Conservation (phyloP, 1,140 invertebrate species). For the Trichoplusia ni region DNA sequence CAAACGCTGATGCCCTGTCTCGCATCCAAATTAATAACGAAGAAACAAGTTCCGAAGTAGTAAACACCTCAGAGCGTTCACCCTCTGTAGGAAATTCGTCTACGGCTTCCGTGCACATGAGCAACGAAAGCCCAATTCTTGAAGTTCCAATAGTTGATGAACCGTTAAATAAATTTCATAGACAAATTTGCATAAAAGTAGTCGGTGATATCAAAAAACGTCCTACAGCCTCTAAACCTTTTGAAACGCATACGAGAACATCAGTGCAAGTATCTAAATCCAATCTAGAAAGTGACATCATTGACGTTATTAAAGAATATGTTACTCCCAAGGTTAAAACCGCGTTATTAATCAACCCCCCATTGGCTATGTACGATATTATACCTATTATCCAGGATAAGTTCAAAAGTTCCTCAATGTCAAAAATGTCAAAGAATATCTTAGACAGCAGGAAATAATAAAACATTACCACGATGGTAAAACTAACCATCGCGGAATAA, state of each 20-base stretch:
- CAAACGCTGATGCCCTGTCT: conserved; percentile 13
- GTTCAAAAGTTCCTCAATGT: conserved; percentile 26
- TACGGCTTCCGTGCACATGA: neutral
- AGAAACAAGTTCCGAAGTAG: conserved; percentile 15
- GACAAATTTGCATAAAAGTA: conserved; percentile 20
- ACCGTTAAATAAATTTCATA: conserved; percentile 25
- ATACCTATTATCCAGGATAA: conserved; percentile 12
- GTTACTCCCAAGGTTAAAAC: conserved; percentile 31
- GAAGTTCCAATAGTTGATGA: conserved; percentile 23
- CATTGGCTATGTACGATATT: conserved; percentile 17
- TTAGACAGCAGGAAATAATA: conserved; percentile 30
- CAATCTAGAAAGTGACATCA: conserved; percentile 26
- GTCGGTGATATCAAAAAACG: conserved; percentile 25
- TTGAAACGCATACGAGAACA: conserved; percentile 22
- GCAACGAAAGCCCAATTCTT: conserved; percentile 19
- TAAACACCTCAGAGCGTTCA: conserved; percentile 10
- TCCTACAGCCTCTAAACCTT: conserved; percentile 22
- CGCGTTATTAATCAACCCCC: conserved; percentile 24
- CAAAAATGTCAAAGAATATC: conserved; percentile 17
- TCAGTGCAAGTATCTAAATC: conserved; percentile 25
- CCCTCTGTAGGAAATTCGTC: neutral
- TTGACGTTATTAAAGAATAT: conserved; percentile 25
- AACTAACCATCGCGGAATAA: conserved; percentile 31
- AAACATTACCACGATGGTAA: conserved; percentile 31
- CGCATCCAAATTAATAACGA: conserved; percentile 1